A percentile compares a stretch with the other conserved stretches of the same genome.
Evolutionary conservation across 2,113 vertebrate species (phyloP).

Genomic region (Brachirus orientalis): DNA sequence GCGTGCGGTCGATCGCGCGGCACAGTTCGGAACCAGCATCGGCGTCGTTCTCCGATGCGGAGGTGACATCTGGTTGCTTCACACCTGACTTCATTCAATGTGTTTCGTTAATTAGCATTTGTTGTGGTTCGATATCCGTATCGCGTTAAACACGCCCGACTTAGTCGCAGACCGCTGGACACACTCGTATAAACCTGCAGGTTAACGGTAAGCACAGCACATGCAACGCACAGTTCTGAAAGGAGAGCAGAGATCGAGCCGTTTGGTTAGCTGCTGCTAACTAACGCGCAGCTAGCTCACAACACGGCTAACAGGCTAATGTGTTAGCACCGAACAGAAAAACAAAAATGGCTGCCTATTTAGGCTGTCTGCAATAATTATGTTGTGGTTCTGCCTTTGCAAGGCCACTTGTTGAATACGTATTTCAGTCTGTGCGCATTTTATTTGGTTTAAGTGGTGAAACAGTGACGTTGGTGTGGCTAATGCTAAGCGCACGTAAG

Average conservation of each 20-base stretch:
- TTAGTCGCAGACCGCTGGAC: conserved; percentile 11
- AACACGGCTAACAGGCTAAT: conserved; percentile 59
- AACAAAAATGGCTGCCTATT: not conserved
- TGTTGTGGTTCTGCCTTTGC: accelerated
- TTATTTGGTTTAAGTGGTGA: not conserved
- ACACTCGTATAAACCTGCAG: conserved; percentile 54
- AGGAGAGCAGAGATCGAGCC: not conserved
- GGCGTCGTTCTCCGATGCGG: not conserved
- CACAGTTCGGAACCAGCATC: not conserved
- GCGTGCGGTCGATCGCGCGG: not conserved
- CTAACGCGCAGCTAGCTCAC: conserved; percentile 35
- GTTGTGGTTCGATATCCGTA: conserved; percentile 45
- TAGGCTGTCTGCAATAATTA: accelerated
- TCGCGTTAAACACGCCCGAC: conserved; percentile 7
- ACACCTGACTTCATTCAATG: conserved; percentile 79
- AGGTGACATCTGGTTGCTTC: conserved; percentile 44
- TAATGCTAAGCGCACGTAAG: conserved; percentile 1
- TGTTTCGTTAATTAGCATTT: conserved; percentile 63
- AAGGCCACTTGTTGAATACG: accelerated
- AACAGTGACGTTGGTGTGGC: not conserved
- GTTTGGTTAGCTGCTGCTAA: conserved; percentile 32
- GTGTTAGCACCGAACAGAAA: conserved; percentile 7
- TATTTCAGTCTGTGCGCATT: not conserved
- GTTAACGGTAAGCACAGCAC: conserved; percentile 70
- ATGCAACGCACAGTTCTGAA: not conserved